Percentiles rank a stretch among this genome's conserved stretches.
Evolutionary conservation across 2,113 vertebrate genomes (phyloP).

Genomic region (Vicugna pacos): DNA sequence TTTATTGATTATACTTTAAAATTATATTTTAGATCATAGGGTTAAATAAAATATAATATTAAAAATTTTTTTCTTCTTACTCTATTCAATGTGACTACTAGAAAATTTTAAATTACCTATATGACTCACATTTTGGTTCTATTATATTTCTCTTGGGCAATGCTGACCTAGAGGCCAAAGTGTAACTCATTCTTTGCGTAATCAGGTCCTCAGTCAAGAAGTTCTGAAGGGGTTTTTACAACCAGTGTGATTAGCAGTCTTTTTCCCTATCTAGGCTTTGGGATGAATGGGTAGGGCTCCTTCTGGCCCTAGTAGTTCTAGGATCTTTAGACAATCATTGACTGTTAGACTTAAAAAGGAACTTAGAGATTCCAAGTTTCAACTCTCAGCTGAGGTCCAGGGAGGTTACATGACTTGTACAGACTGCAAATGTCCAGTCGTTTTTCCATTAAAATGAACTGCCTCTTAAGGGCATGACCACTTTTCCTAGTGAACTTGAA

Average conservation of each 20-base stretch:
- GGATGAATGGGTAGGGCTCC: background rate
- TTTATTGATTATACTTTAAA: conserved; percentile 16
- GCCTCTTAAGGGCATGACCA: background rate
- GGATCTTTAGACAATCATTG: background rate
- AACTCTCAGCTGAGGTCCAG: background rate
- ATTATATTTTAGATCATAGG: background rate
- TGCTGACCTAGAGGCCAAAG: background rate
- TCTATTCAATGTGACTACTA: background rate
- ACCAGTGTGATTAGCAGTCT: background rate
- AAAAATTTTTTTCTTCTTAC: background rate
- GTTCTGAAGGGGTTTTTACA: background rate
- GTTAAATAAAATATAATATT: conserved; percentile 4
- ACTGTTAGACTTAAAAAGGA: background rate
- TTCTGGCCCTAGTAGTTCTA: background rate
- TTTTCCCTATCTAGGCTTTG: background rate
- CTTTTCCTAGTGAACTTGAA: background rate
- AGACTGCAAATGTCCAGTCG: background rate
- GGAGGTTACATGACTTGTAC: background rate
- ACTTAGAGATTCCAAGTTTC: background rate
- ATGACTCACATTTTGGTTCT: background rate
- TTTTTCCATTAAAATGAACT: background rate
- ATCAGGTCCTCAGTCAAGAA: background rate
- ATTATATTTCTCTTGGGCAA: background rate
- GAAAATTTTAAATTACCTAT: background rate
- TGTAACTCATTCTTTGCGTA: background rate